Percentiles rank a stretch among this genome's conserved stretches.
Evolutionary conservation across 2,113 vertebrate genomes (phyloP).

Genomic region (Callorhinus ursinus): DNA sequence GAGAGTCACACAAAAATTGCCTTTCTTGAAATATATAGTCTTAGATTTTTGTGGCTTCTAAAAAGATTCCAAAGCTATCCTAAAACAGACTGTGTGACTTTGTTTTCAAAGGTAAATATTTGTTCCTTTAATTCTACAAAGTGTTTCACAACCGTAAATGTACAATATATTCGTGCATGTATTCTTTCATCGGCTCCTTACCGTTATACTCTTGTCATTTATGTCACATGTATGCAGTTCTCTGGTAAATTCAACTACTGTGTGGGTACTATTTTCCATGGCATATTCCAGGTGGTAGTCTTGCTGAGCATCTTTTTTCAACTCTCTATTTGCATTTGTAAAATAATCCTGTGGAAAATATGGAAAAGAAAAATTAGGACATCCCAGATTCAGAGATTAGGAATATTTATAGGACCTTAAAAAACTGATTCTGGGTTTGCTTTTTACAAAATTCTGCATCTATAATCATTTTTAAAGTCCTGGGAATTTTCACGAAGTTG

Average conservation of each 20-base stretch:
- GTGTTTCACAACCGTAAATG: not conserved
- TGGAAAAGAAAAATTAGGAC: not conserved
- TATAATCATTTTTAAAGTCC: not conserved
- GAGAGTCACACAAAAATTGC: constrained; percentile 4
- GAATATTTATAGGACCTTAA: not conserved
- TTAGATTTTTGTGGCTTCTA: not conserved
- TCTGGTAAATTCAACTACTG: constrained; percentile 89
- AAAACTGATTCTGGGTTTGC: not conserved
- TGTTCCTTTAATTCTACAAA: not conserved
- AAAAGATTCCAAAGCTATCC: constrained; percentile 11
- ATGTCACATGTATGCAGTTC: constrained; percentile 90
- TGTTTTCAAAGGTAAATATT: not conserved
- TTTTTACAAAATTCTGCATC: not conserved
- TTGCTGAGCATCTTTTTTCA: constrained; percentile 90
- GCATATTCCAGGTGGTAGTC: constrained; percentile 91
- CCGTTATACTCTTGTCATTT: constrained; percentile 91
- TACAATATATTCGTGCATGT: not conserved
- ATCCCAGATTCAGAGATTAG: constrained; percentile 37
- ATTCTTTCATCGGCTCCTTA: constrained; percentile 73
- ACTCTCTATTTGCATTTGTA: constrained; percentile 87
- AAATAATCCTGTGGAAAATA: constrained; percentile 90
- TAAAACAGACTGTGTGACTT: not conserved
- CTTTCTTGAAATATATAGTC: not conserved
- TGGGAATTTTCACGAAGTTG: not conserved
- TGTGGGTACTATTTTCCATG: constrained; percentile 92